Evolutionary conservation across 2,113 vertebrate genomes (phyloP).

Genomic region (Coptodon bakossiorum): DNA sequence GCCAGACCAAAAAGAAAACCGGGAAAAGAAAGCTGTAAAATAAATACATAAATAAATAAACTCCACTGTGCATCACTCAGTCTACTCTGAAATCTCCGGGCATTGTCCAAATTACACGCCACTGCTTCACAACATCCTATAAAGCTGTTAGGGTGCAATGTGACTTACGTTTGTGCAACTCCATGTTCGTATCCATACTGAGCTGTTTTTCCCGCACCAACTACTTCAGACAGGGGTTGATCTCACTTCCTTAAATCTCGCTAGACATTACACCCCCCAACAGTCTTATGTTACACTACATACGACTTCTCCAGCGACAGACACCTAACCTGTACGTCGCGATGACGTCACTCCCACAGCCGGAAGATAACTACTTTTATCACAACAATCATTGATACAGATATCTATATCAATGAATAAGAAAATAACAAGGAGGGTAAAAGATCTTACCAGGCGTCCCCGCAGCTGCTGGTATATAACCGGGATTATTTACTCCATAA

Average conservation of each 20-base stretch:
- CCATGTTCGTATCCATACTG: background rate
- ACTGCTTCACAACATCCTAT: background rate
- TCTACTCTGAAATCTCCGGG: background rate
- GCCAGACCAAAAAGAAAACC: background rate
- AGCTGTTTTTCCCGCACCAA: background rate
- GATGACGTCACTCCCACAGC: background rate
- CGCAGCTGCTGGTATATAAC: background rate
- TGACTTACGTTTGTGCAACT: conserved; percentile 2
- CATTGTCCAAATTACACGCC: background rate
- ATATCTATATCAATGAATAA: background rate
- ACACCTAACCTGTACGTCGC: background rate
- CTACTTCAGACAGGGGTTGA: background rate
- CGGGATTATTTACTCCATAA: conserved; percentile 48
- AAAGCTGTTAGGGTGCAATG: background rate
- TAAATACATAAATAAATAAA: background rate
- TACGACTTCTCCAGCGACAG: background rate
- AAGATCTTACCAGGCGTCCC: conserved; percentile 6
- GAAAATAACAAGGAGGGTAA: background rate
- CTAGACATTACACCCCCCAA: background rate
- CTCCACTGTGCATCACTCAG: background rate
- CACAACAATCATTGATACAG: too few relatives aligned
- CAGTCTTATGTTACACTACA: background rate
- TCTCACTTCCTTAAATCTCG: background rate
- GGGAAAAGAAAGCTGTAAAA: background rate
- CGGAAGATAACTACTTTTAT: background rate